Evolutionary conservation across 2,113 vertebrate species (phyloP), one percentile per base, ranked within the genome.

Genomic region (Nothoprocta pentlandii): DNA sequence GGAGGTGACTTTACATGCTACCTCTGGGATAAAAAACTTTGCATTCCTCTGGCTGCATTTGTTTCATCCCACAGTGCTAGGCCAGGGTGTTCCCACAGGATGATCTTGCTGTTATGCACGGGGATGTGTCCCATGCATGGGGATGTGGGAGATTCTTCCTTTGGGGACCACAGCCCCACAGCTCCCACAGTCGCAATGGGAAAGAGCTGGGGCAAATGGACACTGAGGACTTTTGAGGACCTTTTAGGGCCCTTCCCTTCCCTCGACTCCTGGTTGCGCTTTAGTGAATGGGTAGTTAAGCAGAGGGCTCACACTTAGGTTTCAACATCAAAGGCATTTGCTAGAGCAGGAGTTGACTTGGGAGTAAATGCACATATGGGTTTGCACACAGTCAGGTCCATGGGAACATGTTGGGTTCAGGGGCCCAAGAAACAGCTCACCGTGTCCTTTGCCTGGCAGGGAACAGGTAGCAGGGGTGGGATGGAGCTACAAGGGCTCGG

Each of bases 391-490:
- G 22, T 8, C 19, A 2, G 5, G 2, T 10, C 3, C 0, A 1
- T 1, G 16, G 16, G 25, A 8, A 1, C 3, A 5, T 0, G 17
- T 4, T 84, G 46, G 54, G 53, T 2, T 9, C 5, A 0, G 4
- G 21, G 34, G 17, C 34, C 12, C 1, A 7, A 82, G 16, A 8
- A 46, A 22, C 16, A 34, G 13, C 32, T 32, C 56, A 36, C 23
- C 8, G 25, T 17, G 28, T 32, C 54, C 54, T 56, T 58, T 58
- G 30, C 54, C 30, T 58, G 54, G 28, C 54, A 30, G 54, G 28
- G 15, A 30, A 16, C 53, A 56, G 26, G 15, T 30, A 56, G 26
- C 53, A 0, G 2, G 10, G 9, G 14, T 10, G 56, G 56, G 25
- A 56, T 41, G 26, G 53, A 59, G 32, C 58, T 61, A 56, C 0